Evolutionary conservation across 2,888 invertebrate species (phyloP).

Genomic region (Xanthia togata): DNA sequence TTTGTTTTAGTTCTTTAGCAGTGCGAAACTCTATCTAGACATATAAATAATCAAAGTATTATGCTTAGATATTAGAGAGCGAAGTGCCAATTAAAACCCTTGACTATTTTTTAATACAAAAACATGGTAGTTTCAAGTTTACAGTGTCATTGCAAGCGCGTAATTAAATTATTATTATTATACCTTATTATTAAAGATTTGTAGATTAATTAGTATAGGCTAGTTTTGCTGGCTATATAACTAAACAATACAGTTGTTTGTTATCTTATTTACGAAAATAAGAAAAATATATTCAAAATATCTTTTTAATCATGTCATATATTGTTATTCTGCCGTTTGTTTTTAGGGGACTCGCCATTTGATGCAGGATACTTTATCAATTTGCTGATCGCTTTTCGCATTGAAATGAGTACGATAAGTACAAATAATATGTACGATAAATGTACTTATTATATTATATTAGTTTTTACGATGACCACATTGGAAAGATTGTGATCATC

Average conservation of each 20-base stretch:
- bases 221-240: constrained; percentile 56
- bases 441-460: constrained; percentile 19
- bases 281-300: constrained; percentile 28
- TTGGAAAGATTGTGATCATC: not conserved
- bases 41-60: not conserved
- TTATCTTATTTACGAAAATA: constrained; percentile 27
- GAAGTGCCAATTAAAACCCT: not conserved
- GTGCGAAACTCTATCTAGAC: no score
- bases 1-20: no score
- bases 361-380: not conserved
- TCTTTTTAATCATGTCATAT: constrained; percentile 33
- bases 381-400: not conserved
- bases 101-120: not conserved
- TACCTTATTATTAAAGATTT: constrained; percentile 2
- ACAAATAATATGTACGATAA: constrained; percentile 17
- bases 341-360: not conserved
- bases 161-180: not conserved
- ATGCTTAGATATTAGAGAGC: not conserved
- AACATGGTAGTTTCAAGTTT: not conserved
- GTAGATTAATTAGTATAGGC: constrained; percentile 33
- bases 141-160: not conserved
- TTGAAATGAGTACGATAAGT: not conserved
- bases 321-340: not conserved
- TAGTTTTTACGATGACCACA: not conserved
- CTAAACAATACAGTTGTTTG: constrained; percentile 24